A percentile compares a stretch with the other conserved stretches of the same genome.
Evolutionary conservation across 1,140 invertebrate species (phyloP).

Genomic region (Drosophila virilis): DNA sequence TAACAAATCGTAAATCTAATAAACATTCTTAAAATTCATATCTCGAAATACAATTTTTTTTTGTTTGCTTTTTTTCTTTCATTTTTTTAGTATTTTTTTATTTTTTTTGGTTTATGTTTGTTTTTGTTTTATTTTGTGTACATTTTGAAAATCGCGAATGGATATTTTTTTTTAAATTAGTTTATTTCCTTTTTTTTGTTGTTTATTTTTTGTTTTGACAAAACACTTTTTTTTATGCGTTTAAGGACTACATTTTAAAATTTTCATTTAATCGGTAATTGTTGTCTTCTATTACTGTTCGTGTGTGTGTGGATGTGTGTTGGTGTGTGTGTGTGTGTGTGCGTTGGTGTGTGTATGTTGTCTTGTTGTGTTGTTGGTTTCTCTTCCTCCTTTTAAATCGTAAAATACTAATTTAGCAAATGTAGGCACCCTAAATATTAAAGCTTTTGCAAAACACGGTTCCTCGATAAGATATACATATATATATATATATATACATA

Average conservation of each 20-base stretch:
- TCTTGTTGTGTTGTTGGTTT: slow-evolving; percentile 22
- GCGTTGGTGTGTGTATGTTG: slow-evolving; percentile 16
- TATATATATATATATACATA: neutral
- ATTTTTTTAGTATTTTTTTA: slow-evolving; percentile 27
- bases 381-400: slow-evolving; percentile 56
- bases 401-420: slow-evolving; percentile 84
- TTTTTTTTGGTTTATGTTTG: slow-evolving; percentile 18
- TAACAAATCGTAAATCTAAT: slow-evolving; percentile 79
- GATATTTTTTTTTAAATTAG: slow-evolving; percentile 7
- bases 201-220: slow-evolving; percentile 5
- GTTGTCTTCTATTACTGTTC: slow-evolving; percentile 23
- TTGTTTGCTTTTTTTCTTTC: slow-evolving; percentile 40
- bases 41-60: slow-evolving; percentile 67
- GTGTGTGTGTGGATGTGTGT: slow-evolving; percentile 14
- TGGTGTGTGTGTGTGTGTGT: slow-evolving; percentile 19
- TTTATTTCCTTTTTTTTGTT: slow-evolving; percentile 6
- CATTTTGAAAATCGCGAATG: slow-evolving; percentile 17
- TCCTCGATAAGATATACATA: slow-evolving; percentile 75
- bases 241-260: slow-evolving; percentile 35
- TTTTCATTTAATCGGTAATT: slow-evolving; percentile 26
- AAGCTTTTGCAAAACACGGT: slow-evolving; percentile 84
- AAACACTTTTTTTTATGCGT: slow-evolving; percentile 30
- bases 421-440: slow-evolving; percentile 84
- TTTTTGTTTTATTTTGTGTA: slow-evolving; percentile 26
- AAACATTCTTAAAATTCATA: slow-evolving; percentile 82